Evolutionary conservation across 2,797 vertebrate species (phyloP).

Genomic region (Nyctibius grandis): DNA sequence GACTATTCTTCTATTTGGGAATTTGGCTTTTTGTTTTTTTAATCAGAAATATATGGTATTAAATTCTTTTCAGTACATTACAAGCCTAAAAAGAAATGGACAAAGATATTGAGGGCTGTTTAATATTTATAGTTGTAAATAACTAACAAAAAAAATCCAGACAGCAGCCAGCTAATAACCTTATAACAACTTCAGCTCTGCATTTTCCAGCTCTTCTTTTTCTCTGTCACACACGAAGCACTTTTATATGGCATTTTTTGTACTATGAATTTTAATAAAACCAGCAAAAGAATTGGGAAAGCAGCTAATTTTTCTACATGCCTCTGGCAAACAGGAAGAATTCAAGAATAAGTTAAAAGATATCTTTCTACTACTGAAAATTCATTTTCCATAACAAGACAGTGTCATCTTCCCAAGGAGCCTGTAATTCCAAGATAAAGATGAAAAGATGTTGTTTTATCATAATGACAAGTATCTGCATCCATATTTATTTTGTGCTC

Average conservation of each 20-base stretch:
- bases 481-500: conserved; percentile 67
- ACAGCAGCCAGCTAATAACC: conserved; percentile 46
- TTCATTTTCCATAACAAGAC: conserved; percentile 71
- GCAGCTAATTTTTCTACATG: conserved; percentile 66
- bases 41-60: not conserved
- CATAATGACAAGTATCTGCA: conserved; percentile 65
- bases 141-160: not conserved
- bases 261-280: conserved; percentile 63
- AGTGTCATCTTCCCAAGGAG: conserved; percentile 63
- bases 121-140: too few relatives aligned
- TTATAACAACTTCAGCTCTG: conserved; percentile 32
- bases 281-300: conserved; percentile 60
- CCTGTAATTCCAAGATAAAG: conserved; percentile 74
- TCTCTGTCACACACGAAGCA: conserved; percentile 31
- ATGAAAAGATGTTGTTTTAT: conserved; percentile 73
- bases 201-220: conserved; percentile 37
- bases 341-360: conserved; percentile 63
- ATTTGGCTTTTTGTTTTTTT: not conserved
- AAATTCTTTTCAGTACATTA: not conserved
- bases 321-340: conserved; percentile 69
- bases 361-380: conserved; percentile 58
- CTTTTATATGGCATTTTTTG: conserved; percentile 46
- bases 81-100: not conserved
- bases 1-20: not conserved
- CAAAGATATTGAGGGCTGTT: not conserved